phyloP scores from a whole-genome alignment of 2,797 vertebrate genomes.

The Oreonectes daqikongensis region DNA sequence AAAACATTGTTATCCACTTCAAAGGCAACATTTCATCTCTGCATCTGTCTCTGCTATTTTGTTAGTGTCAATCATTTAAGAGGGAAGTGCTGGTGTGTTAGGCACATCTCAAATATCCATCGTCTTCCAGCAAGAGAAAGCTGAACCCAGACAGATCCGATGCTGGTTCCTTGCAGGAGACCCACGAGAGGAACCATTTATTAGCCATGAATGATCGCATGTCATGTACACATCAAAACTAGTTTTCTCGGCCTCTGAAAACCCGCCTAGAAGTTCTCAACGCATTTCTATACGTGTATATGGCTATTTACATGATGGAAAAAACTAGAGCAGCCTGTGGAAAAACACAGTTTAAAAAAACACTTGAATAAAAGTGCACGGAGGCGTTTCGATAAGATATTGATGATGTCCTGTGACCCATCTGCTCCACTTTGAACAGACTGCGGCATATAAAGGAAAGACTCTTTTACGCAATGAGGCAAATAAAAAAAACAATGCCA shows the following conservation, averaged over 20 bases:
- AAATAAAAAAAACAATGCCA: neutral
- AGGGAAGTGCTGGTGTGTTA: neutral
- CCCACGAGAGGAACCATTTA: slow-evolving; percentile 30
- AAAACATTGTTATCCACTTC: neutral
- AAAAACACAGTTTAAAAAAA: neutral
- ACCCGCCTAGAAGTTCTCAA: slow-evolving; percentile 7
- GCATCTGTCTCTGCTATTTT: slow-evolving; percentile 7
- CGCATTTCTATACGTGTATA: slow-evolving; percentile 1
- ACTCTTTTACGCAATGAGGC: no score
- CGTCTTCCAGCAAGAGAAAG: slow-evolving; percentile 37
- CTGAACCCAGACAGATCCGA: slow-evolving; percentile 14
- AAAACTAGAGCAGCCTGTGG: neutral
- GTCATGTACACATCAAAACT: slow-evolving; percentile 29
- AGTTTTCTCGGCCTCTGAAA: neutral
- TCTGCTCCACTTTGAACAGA: neutral
- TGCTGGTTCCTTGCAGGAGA: neutral
- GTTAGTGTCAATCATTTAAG: neutral
- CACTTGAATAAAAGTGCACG: neutral
- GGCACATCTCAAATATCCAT: slow-evolving; percentile 13
- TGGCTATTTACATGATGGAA: neutral
- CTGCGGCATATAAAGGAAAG: neutral
- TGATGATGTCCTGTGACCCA: slow-evolving; percentile 1
- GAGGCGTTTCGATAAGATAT: slow-evolving; percentile 28
- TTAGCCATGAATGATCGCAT: slow-evolving; percentile 19
- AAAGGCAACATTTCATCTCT: neutral